Conservation (phyloP, 1,140 invertebrate genomes). For the Fopius arisanus region DNA sequence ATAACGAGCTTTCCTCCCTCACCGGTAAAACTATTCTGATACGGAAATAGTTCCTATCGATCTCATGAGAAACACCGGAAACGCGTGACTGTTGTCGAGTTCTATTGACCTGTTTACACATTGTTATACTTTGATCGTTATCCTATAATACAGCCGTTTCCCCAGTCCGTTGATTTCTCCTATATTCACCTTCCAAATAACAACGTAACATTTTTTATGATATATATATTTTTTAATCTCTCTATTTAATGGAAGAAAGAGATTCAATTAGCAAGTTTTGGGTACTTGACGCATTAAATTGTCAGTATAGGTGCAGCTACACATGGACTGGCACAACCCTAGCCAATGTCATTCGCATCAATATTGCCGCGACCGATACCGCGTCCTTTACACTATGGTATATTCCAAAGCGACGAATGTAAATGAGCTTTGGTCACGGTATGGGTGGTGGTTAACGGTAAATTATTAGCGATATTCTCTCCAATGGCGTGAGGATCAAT, state of each 20-base stretch:
- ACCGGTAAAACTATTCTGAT: conserved; percentile 47
- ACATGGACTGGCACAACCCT: background rate
- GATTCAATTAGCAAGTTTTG: no score
- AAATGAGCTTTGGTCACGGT: conserved; percentile 23
- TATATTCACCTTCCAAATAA: background rate
- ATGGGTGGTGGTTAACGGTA: conserved; percentile 9
- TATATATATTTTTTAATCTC: no score
- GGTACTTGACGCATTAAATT: no score
- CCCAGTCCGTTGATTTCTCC: background rate
- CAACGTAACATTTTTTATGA: no score
- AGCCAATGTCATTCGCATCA: conserved; percentile 22
- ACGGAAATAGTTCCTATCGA: conserved; percentile 52
- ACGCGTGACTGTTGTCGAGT: conserved; percentile 2
- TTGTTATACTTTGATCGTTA: background rate
- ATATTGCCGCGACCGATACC: conserved; percentile 27
- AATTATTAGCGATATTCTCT: conserved; percentile 20
- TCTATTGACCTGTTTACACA: conserved; percentile 18
- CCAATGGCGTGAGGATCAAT: background rate
- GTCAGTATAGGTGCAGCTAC: no score
- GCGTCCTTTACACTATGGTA: conserved; percentile 13
- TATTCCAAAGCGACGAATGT: conserved; percentile 28
- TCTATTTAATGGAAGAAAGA: no score
- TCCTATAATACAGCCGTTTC: background rate
- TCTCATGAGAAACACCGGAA: conserved; percentile 44
- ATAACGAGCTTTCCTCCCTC: conserved; percentile 45